Evolutionary conservation across 2,888 invertebrate species (phyloP).

Genomic region (Drepanosiphum platanoidis): DNA sequence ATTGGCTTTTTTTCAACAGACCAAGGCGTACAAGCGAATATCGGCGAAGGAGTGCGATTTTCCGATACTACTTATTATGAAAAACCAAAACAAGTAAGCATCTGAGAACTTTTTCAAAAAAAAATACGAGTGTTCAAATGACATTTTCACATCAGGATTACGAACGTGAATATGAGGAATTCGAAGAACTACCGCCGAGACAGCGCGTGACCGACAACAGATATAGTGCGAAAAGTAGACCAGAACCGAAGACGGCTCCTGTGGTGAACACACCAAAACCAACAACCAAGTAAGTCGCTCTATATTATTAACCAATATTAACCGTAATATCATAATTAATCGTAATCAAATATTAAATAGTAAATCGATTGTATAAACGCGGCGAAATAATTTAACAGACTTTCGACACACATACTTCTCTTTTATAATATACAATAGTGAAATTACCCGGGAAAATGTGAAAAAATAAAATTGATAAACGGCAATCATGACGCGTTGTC

Average conservation of each 20-base stretch:
- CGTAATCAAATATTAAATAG: no score
- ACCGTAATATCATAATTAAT: no score
- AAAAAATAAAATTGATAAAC: background rate
- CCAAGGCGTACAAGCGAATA: constrained; percentile 67
- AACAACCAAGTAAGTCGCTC: background rate
- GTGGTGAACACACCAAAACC: background rate
- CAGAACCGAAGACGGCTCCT: background rate
- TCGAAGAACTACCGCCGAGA: background rate
- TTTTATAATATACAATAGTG: no score
- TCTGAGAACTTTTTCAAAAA: background rate
- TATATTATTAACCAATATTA: background rate
- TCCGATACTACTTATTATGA: background rate
- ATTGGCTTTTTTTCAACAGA: constrained; percentile 68
- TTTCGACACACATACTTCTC: no score
- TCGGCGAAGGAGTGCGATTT: background rate
- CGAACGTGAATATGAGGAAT: background rate
- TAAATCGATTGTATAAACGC: no score
- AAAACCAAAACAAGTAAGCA: background rate
- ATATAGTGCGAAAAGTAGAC: background rate
- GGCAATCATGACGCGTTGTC: background rate
- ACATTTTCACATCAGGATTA: background rate
- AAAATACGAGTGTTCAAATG: background rate
- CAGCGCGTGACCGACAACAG: background rate
- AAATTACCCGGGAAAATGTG: background rate
- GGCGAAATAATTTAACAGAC: no score